Percentiles rank a stretch among this genome's conserved stretches.
Evolutionary conservation across 2,113 vertebrate genomes (phyloP).

Genomic region (Oreochromis tanganicae): DNA sequence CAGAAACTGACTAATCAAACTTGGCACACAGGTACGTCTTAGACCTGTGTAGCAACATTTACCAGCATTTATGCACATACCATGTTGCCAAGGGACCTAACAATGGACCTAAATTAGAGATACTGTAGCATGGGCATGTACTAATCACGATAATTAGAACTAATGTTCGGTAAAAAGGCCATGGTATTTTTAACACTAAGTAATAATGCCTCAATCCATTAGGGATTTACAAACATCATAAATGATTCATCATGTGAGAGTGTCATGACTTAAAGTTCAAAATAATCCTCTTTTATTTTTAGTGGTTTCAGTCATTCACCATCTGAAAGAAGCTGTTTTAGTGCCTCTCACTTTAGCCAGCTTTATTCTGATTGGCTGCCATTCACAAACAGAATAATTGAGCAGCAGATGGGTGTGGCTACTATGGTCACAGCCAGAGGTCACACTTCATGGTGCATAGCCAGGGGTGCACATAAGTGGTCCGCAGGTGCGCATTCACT

Average conservation of each 20-base stretch:
- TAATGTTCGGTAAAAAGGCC: neutral
- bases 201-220: neutral
- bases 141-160: neutral
- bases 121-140: neutral
- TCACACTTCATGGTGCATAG: neutral
- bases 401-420: neutral
- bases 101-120: neutral
- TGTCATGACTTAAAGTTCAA: neutral
- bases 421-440: accelerated
- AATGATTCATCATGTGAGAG: neutral
- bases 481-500: too few relatives aligned
- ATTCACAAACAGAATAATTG: neutral
- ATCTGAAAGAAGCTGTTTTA: neutral
- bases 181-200: neutral
- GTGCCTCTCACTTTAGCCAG: neutral
- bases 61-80: neutral
- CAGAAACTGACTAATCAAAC: neutral
- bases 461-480: too few relatives aligned
- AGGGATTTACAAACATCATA: neutral
- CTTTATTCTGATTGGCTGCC: neutral
- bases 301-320: neutral
- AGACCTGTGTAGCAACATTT: neutral
- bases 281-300: neutral
- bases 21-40: neutral
- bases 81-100: neutral